Base-by-base conservation (phyloP, 2,797 vertebrate genomes). In the Peromyscus melanophrys region DNA sequence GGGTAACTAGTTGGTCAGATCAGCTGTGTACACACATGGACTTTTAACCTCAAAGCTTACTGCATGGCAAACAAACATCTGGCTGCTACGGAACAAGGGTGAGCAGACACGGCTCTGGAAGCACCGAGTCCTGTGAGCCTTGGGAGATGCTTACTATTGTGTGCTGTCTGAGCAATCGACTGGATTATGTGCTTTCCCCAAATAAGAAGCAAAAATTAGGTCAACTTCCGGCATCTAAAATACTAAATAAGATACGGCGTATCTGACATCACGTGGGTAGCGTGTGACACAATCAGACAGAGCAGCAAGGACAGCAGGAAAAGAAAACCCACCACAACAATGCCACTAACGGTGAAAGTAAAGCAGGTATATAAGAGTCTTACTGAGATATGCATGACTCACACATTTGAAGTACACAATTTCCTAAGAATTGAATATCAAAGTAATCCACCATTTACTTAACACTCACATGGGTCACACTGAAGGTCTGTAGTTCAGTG, bases 331-430 rank as follows among this genome's bases (percentile, higher is more conserved):
- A 69, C 55, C 27, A 82, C n/a, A 76, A 83, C 71, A 90, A 83
- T n/a, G 31, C 9, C 21, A 71, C 4, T 63, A 85, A n/a, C 61
- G 84, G 88, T 5, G 73, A 49, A 40, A 91, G 67, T 77, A 95
- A 71, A 23, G 16, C 34, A 85, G 59, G 43, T 46, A 46, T 76
- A 92, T 17, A 4, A 93, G 75, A 83, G 55, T 8, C 65, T 87
- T 67, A 65, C 23, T 85, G 89, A 97, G 31, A 76, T 75, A 23
- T 46, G 61, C 84, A 78, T 16, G 81, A 84, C 46, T n/a, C 57
- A 89, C 63, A 89, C 63, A 71, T 76, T 81, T 95, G 55, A 95
- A 94, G 59, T 73, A 9, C 17, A 95, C 17, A 87, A 78, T 83
- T 90, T 37, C 63, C 75, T 27, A 46, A 55, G 52, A 80, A 92